phyloP scores from a whole-genome alignment of 2,797 vertebrate genomes.

The Chelmon rostratus region DNA sequence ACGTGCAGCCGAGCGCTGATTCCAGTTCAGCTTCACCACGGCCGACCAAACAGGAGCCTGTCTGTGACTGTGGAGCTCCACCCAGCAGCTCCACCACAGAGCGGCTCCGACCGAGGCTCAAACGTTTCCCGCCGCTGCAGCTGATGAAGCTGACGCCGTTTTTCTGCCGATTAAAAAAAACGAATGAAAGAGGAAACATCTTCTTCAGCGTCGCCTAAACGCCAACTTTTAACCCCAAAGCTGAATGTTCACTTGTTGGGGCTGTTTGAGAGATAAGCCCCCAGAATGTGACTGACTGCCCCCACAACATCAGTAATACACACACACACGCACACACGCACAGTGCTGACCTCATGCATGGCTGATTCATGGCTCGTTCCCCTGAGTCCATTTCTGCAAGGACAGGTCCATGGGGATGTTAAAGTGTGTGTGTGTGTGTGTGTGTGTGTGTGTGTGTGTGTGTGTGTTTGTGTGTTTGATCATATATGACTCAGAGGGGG shows the following conservation, averaged over 20 bases:
- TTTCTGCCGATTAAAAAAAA: no score
- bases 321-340: slow-evolving; percentile 28
- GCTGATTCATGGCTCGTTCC: slow-evolving; percentile 58
- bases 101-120: no score
- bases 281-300: slow-evolving; percentile 2
- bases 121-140: no score
- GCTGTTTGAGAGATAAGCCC: neutral
- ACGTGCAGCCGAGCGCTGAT: no score
- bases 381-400: slow-evolving; percentile 38
- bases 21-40: no score
- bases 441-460: slow-evolving; percentile 41
- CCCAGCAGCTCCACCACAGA: no score
- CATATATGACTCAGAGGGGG: slow-evolving; percentile 24
- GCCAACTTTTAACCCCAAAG: neutral
- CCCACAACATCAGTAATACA: neutral
- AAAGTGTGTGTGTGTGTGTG: slow-evolving; percentile 22
- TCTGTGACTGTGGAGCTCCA: no score
- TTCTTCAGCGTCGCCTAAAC: no score
- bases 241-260: neutral
- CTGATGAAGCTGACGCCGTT: no score
- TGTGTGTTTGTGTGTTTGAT: slow-evolving; percentile 20
- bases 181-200: no score
- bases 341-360: slow-evolving; percentile 57
- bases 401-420: slow-evolving; percentile 32
- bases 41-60: no score